Base-by-base conservation (phyloP, 2,113 vertebrate species). In the Urocitellus parryii region DNA sequence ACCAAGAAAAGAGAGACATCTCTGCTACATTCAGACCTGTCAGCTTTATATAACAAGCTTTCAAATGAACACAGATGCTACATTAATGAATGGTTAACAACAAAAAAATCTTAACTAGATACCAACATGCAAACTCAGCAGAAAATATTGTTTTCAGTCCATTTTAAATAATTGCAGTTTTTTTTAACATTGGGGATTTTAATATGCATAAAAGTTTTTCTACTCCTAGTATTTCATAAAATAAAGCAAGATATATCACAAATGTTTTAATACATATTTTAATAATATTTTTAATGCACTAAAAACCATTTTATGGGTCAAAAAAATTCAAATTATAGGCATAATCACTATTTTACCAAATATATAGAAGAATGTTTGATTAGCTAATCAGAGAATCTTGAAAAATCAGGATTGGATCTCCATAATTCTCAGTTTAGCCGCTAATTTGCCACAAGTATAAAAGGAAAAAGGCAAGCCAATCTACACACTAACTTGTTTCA, bases 341-440 rank as follows among this genome's bases (percentile, higher is more conserved):
- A 27, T 61, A 73, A 81, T 90, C 45, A 85, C 29, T 90, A 77
- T 88, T 92, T 88, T 86, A 48, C 22, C 61, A 96, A 91, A 76
- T 83, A 96, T 45, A 94, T 79, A 90, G 1, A 80, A 34, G 20
- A 95, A 90, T 34, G 14, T 79, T 79, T 91, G 48, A 86, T 72
- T 94, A 94, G 48, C 53, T 78, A 79, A 73, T 89, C 14, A 84
- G 29, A 91, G 67, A 91, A 91, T 83, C 48, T 65, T 95, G 5
- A 91, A 94, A 77, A 79, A 51, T n/a, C 37, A 63, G 76, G 24
- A 86, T 88, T 61, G 83, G 7, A 72, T 72, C 80, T 85, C 12
- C 63, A 79, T 86, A 78, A 91, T 82, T 92, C 45, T 94, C 61
- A 63, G 18, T 29, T 93, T 79, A 88, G 39, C 53, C 48, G 96